Conservation (phyloP, 2,888 invertebrate genomes). For the Sabellastarte sp. region DNA sequence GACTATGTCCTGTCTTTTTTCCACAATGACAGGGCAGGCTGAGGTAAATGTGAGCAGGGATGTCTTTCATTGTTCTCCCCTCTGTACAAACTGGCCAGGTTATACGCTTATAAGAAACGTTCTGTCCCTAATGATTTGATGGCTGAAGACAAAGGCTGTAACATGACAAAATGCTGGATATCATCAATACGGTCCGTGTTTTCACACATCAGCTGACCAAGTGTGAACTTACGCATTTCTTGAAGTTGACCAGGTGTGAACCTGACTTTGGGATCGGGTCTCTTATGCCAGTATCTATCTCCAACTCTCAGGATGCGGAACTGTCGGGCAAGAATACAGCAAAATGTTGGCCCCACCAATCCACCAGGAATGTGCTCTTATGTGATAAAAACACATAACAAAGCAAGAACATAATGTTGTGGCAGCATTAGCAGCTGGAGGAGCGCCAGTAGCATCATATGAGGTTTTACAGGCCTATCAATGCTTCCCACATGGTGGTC, state of each 20-base stretch:
- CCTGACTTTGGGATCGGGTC: background rate
- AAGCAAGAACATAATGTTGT: constrained; percentile 84
- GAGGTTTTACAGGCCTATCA: no score
- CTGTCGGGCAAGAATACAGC: constrained; percentile 81
- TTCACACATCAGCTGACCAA: constrained; percentile 9
- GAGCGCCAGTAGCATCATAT: no score
- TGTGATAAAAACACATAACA: constrained; percentile 82
- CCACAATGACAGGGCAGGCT: background rate
- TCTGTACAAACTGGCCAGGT: background rate
- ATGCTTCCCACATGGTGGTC: no score
- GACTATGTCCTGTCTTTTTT: background rate
- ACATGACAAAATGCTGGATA: constrained; percentile 14
- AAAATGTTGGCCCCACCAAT: constrained; percentile 80
- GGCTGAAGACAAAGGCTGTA: background rate
- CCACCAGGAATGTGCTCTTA: constrained; percentile 75
- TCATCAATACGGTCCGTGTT: constrained; percentile 10
- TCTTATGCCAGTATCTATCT: constrained; percentile 87
- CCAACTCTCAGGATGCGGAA: constrained; percentile 77
- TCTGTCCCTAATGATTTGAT: background rate
- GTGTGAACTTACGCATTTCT: constrained; percentile 12
- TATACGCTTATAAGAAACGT: background rate
- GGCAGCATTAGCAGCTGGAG: no score
- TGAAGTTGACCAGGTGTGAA: constrained; percentile 8
- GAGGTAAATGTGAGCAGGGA: background rate
- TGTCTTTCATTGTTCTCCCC: background rate